These are phyloP conservation scores for Brachypalpus laphriformis DNA, from an alignment of 2,888 invertebrate genomes.

Conservation along the genomic window DNA sequence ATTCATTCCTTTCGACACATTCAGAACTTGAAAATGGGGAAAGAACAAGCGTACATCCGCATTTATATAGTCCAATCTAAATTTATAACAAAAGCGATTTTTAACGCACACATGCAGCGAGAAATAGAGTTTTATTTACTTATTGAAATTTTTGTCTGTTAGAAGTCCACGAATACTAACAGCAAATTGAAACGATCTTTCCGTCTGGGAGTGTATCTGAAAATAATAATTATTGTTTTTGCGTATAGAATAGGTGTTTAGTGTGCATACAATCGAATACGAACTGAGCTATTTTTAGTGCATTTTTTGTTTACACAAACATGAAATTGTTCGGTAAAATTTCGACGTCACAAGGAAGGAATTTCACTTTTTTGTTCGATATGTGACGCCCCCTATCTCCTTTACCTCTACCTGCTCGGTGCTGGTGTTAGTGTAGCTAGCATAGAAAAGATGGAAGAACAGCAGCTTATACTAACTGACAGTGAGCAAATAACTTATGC, in stretches of 20 bases:
- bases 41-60: constrained; percentile 49
- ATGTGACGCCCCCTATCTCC: constrained; percentile 3
- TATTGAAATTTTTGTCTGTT: constrained; percentile 75
- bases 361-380: constrained; percentile 40
- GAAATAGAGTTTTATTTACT: constrained; percentile 20
- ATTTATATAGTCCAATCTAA: constrained; percentile 76
- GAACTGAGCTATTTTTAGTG: constrained; percentile 54
- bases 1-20: constrained; percentile 38
- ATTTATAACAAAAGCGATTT: constrained; percentile 81
- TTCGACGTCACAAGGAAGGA: constrained; percentile 63
- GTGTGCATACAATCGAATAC: constrained; percentile 30
- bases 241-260: constrained; percentile 35
- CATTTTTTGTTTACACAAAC: constrained; percentile 51
- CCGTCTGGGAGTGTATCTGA: constrained; percentile 23
- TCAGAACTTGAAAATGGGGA: constrained; percentile 50
- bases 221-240: constrained; percentile 31
- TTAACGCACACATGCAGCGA: constrained; percentile 23
- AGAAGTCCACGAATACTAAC: constrained; percentile 78
- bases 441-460: background rate
- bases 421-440: background rate
- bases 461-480: background rate
- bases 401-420: background rate
- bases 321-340: constrained; percentile 38
- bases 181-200: constrained; percentile 9
- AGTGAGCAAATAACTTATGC: background rate